Evolutionary conservation across 2,797 vertebrate genomes (phyloP), one percentile per base, ranked within the genome.

Genomic region (Sebastes vulpes): DNA sequence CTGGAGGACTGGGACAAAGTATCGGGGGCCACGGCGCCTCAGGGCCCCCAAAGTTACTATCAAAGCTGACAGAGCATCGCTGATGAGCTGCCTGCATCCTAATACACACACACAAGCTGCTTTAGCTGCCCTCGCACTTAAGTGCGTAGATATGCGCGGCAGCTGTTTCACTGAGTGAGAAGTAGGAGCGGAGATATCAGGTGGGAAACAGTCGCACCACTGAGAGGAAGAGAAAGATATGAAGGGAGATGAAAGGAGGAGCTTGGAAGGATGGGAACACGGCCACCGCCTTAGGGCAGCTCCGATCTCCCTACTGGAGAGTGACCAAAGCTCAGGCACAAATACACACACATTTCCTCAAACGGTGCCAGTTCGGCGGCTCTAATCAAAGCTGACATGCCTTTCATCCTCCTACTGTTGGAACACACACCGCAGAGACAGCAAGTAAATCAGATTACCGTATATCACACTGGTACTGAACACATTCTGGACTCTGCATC

Each of bases 351-450:
- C 61, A 59, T 67, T 77, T 29, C 74, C 10, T 77, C 82, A 77
- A 63, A 88, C 61, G 14, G 69, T 82, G 92, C 87, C 90, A 91
- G 82, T 80, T 90, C 61, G 29, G 75, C 82, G 72, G 85, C 82
- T 84, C 68, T 88, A 91, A 93, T 93, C 81, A 76, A 61, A 61
- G 82, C 77, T 76, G 88, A 92, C 89, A 82, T 79, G 90, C 77
- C 85, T 93, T 94, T 94, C 88, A 94, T 94, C 90, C 86, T 94
- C 90, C 90, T 83, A 89, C 91, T 76, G 86, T 65, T 83, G 89
- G 77, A 92, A 83, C 79, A 88, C 65, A 82, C 71, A 53, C 53
- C 14, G 12, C 65, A 79, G 46, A 87, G 76, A 85, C 86, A 80
- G 75, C 77, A 73, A 85, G 68, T 80, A 77, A 89, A 94, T 88